Evolutionary conservation across 2,797 vertebrate genomes (phyloP), one percentile per base, ranked within the genome.

Genomic region (Enteromius fasciolatus): DNA sequence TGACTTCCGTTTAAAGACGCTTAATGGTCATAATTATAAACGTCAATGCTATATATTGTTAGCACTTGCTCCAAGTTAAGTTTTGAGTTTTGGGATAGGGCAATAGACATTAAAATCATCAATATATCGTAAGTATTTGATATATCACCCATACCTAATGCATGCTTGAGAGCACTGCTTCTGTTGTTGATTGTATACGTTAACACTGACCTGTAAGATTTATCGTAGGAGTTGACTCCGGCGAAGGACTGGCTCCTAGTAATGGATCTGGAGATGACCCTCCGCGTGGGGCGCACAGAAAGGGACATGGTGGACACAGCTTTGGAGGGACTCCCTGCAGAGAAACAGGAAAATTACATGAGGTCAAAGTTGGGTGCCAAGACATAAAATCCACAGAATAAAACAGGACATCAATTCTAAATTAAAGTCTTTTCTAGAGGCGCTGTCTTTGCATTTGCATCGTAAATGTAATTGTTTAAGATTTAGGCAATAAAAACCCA

Each of bases 171-270:
- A 73, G 17, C 46, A 73, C 17, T 18, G 18, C 0, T 70, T 46
- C 23, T 41, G 4, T 28, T 10, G 12, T 36, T 17, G n/a, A 23
- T 23, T 20, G 28, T 18, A 57, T 18, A 6, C 17, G 1, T 20
- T 28, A 63, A 64, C 59, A 64, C 75, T 64, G 75, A 98, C 98
- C 97, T 96, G 93, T 96, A 96, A 54, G 94, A 89, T 86, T 96
- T 96, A 89, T 98, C 96, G 85, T 95, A 93, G n/a, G 94, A 95
- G 92, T 97, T 97, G 91, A 98, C 96, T 83, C 97, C 98, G 6
- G 96, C 97, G 33, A 98, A 99, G 83, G 97, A 98, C 92, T 98
- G 97, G 92, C 97, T 99, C 91, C 98, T 99, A 97, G 88, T 97
- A 94, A 99, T 96, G 93, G 95, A 94, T 90, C 92, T 93, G 89